Evolutionary conservation across 2,888 invertebrate species (phyloP), one percentile per base, ranked within the genome.

Genomic region (Megastigmus dorsalis): DNA sequence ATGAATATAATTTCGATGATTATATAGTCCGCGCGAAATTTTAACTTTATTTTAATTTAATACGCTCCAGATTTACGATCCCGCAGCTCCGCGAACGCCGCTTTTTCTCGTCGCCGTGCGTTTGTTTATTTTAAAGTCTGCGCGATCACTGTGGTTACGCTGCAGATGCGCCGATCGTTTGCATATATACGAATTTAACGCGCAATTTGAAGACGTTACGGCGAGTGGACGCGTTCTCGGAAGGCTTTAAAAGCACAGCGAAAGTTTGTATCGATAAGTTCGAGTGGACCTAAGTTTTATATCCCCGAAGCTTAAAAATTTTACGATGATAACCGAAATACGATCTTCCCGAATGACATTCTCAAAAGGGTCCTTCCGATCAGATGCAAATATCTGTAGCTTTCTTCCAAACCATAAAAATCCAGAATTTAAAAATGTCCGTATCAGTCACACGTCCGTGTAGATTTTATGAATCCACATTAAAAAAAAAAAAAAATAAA

Each of bases 1-100:
- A 45, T 67, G 66, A 33, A 41, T 71, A 65, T 71, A 43, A 67
- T 73, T 73, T 67, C 38, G 30, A 20, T 52, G 38, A 74, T 74
- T 74, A 74, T 30, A 69, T 38, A 59, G 50, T 50, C 28, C 38
- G 45, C 28, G n/a, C n/a, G n/a, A 6, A 26, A 59, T 13, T 66
- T 66, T 66, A 52, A 66, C 50, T 50, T 65, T 52, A 52, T 57
- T 57, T 33, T 54, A 65, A 63, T 59, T 63, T 65, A 74, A 69
- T 69, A 68, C 41, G 41, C 26, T 20, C 30, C 30, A 41, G 28
- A 9, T 71, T 71, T 63, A 62, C 55, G 70, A 55, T 62, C 55
- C 5, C 54, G 30, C n/a, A n/a, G n/a, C n/a, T n/a, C n/a, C n/a
- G n/a, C n/a, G n/a, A n/a, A n/a, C n/a, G 20, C 41, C 20, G 10